Evolutionary conservation across 2,888 invertebrate genomes (phyloP).

Genomic region (Nymphalis urticae): DNA sequence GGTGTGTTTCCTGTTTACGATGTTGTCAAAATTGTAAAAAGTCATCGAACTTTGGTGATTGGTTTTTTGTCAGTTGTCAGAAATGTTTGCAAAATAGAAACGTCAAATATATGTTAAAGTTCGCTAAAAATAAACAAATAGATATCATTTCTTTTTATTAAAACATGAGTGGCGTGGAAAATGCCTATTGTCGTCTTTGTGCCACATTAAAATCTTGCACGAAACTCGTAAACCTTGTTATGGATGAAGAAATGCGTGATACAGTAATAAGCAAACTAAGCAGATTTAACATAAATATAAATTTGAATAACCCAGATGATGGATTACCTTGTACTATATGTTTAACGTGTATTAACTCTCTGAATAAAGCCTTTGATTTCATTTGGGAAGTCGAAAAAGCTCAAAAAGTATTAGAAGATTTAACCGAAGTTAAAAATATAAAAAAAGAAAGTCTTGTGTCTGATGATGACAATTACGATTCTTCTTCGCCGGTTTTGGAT

Average conservation of each 20-base stretch:
- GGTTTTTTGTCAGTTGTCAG: neutral
- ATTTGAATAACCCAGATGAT: conserved; percentile 44
- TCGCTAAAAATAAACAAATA: conserved; percentile 1
- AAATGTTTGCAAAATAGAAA: neutral
- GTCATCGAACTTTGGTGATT: neutral
- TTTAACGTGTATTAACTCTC: conserved; percentile 51
- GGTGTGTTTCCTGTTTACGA: too few species aligned
- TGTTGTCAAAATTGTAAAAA: too few species aligned
- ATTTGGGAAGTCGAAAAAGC: conserved; percentile 55
- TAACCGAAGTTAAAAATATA: conserved; percentile 44
- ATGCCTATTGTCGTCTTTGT: conserved; percentile 46
- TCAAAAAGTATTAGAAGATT: conserved; percentile 49
- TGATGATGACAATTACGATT: conserved; percentile 25
- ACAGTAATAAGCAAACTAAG: conserved; percentile 52
- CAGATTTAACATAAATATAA: conserved; percentile 51
- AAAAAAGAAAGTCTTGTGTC: conserved; percentile 46
- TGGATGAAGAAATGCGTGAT: conserved; percentile 43
- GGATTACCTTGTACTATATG: conserved; percentile 58
- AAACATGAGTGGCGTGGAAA: conserved; percentile 30
- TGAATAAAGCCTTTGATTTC: conserved; percentile 59
- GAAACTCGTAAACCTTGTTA: conserved; percentile 52
- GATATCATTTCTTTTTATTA: neutral
- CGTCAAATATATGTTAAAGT: neutral
- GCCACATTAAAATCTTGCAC: conserved; percentile 53
- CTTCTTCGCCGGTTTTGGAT: conserved; percentile 15